Evolutionary conservation across 2,797 vertebrate species (phyloP), one percentile per base, ranked within the genome.

Genomic region (Phoxinus dragarum): DNA sequence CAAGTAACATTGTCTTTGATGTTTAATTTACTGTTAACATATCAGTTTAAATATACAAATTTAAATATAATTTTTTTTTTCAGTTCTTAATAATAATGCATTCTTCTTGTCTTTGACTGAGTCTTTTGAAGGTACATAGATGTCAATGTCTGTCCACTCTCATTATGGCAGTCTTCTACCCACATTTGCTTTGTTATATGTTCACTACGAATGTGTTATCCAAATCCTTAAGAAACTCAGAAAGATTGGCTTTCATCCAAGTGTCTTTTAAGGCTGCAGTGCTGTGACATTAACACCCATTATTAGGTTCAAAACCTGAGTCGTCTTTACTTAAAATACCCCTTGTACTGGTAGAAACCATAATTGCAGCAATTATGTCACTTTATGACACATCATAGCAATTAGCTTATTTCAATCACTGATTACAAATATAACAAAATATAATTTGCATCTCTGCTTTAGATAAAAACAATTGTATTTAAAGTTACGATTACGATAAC

Each of bases 321-420:
- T 75, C 42, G 19, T n/a, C 34, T 54, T 76, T 67, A 44, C 69
- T 72, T 81, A 71, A 71, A 81, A 81, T 71, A 61, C 16, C 38
- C 16, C 52, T 44, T 27, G 31, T 19, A 44, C 16, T 9, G 27
- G 52, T 19, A 72, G 3, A 81, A 34, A 47, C 27, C 42, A 34
- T 64, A 11, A 64, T 44, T 64, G 40, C 54, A 34, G 5, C 31
- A 49, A 38, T 66, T 66, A 8, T 73, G 42, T 8, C 61, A 19
- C 38, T 61, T 61, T 23, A 49, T 16, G 47, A 49, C 47, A 47
- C 44, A 36, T 49, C 23, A 16, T 27, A 38, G 19, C 14, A 71
- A 82, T 52, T 72, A 44, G 16, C 44, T 27, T 38, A 19, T 19
- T 52, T 38, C 40, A 38, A 3, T 64, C 21, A 16, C 23, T n/a